These are phyloP conservation scores for Rhinogobius similis DNA, from an alignment of 2,113 vertebrate species.

Conservation along the genomic window DNA sequence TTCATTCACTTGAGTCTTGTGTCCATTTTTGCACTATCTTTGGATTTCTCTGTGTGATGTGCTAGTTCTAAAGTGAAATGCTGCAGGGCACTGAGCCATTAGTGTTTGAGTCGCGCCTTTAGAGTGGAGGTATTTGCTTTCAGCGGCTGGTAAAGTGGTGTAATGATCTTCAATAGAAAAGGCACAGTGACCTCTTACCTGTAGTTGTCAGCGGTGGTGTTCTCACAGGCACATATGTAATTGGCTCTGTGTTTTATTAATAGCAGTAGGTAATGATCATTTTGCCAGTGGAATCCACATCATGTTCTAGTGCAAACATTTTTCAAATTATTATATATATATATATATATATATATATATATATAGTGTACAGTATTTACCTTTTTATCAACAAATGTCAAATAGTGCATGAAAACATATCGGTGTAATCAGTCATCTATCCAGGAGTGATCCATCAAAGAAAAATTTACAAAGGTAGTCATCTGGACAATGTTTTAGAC, in stretches of 20 bases:
- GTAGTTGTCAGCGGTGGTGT: background rate
- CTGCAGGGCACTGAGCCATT: constrained; percentile 8
- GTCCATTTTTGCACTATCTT: constrained; percentile 2
- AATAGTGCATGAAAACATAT: too few species aligned
- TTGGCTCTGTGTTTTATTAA: background rate
- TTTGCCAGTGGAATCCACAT: background rate
- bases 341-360: too few species aligned
- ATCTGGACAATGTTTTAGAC: too few species aligned
- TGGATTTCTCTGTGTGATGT: constrained; percentile 1
- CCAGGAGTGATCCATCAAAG: too few species aligned
- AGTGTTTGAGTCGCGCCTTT: constrained; percentile 11
- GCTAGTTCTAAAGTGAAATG: constrained; percentile 14
- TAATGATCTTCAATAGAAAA: constrained; percentile 19
- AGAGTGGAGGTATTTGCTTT: background rate
- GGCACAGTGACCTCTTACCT: background rate
- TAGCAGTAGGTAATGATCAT: background rate
- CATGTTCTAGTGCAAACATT: background rate
- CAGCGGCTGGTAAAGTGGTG: constrained; percentile 1
- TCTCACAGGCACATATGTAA: background rate
- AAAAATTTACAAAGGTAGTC: too few species aligned
- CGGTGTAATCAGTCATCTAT: too few species aligned
- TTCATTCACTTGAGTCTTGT: constrained; percentile 12
- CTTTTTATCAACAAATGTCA: too few species aligned
- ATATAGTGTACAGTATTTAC: too few species aligned
- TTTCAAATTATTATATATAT: too few species aligned